Evolutionary conservation across 1,140 invertebrate species (phyloP).

Genomic region (Babylonia areolata): DNA sequence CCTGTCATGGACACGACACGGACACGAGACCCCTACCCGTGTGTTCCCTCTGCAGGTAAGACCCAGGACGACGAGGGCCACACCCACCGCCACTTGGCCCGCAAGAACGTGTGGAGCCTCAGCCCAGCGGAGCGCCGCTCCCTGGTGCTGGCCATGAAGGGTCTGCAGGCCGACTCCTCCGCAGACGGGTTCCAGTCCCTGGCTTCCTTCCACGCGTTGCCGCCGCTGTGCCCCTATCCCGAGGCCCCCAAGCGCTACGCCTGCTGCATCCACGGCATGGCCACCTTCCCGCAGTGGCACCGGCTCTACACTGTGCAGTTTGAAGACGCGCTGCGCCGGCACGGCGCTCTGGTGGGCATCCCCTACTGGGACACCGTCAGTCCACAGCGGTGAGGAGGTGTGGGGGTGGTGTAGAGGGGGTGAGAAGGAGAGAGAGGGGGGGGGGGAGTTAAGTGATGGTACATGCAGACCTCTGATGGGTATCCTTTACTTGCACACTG

Average conservation of each 20-base stretch:
- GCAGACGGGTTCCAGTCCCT: conserved; percentile 50
- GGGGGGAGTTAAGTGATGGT: not conserved
- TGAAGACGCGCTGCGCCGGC: conserved; percentile 52
- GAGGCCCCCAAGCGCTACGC: conserved; percentile 43
- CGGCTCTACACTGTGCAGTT: conserved; percentile 55
- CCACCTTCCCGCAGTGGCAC: conserved; percentile 58
- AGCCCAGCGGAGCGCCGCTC: conserved; percentile 40
- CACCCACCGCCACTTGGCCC: conserved; percentile 12
- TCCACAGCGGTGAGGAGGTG: conserved; percentile 14
- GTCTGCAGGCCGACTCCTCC: conserved; percentile 47
- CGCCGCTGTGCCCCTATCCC: conserved; percentile 49
- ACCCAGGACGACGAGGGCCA: conserved; percentile 32
- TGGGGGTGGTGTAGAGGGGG: not conserved
- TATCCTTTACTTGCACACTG: no score
- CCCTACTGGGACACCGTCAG: conserved; percentile 52
- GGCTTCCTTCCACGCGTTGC: conserved; percentile 52
- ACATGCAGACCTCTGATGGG: no score
- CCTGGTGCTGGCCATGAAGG: conserved; percentile 39
- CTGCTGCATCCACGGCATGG: conserved; percentile 56
- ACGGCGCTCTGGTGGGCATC: conserved; percentile 47
- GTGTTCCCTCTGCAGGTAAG: conserved; percentile 24
- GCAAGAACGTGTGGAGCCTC: conserved; percentile 41
- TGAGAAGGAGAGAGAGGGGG: not conserved
- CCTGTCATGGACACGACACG: no score
- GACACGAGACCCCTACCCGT: not conserved